Evolutionary conservation across 2,888 invertebrate genomes (phyloP).

Genomic region (Zhengitettix transpicula): DNA sequence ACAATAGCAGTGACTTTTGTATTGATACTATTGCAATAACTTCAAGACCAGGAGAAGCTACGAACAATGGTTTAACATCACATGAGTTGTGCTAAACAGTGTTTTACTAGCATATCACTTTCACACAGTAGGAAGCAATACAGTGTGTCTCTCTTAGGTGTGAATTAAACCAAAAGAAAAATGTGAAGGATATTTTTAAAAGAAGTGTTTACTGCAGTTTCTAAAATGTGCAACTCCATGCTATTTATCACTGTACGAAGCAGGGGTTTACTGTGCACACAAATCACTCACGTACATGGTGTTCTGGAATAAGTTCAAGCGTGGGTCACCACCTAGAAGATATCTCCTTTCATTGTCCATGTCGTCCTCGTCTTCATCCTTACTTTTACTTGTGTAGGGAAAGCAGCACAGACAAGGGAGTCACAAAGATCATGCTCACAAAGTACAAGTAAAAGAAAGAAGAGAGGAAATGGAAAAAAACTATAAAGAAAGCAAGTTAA

Average conservation of each 20-base stretch:
- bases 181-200: background rate
- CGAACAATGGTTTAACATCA: too few relatives aligned
- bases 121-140: too few relatives aligned
- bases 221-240: background rate
- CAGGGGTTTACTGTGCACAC: background rate
- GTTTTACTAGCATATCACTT: too few relatives aligned
- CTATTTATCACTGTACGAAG: background rate
- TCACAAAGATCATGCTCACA: background rate
- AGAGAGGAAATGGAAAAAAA: too few relatives aligned
- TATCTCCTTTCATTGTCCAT: background rate
- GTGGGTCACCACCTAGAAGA: background rate
- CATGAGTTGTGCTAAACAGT: too few relatives aligned
- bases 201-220: background rate
- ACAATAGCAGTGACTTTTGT: too few relatives aligned
- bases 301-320: constrained; percentile 3
- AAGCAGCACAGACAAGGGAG: too few relatives aligned
- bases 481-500: too few relatives aligned
- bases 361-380: constrained; percentile 2
- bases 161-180: too few relatives aligned
- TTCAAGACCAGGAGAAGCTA: too few relatives aligned
- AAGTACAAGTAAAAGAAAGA: background rate
- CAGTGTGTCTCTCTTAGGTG: too few relatives aligned
- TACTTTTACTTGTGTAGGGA: background rate
- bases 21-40: too few relatives aligned
- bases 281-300: constrained; percentile 2